Evolutionary conservation across 2,113 vertebrate genomes (phyloP), one percentile per base, ranked within the genome.

Genomic region (Pristiophorus japonicus): DNA sequence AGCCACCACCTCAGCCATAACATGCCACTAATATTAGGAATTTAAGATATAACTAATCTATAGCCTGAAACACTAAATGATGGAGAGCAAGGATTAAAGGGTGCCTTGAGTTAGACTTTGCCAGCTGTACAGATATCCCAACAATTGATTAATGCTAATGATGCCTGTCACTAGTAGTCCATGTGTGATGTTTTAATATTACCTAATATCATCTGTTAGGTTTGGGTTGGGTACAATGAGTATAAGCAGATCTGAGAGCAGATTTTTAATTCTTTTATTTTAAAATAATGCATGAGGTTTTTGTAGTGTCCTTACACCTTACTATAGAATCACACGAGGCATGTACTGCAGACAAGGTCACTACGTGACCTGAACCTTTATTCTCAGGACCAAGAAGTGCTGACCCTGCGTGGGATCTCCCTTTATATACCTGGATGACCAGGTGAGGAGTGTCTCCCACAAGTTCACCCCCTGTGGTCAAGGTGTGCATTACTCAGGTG

Each of bases 21-120:
- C 59, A 65, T 92, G 88, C 59, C 59, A 63, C 47, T 92, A 92
- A 38, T 92, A n/a, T 92, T 92, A 62, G n/a, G 88, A 92, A 92
- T 92, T 63, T 62, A 59, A 92, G n/a, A 92, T 92, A n/a, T 62
- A n/a, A 92, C n/a, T 92, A 92, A 65, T 42, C 88, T 63, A 38
- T 38, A 14, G 59, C 59, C 34, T 38, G 55, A 91, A 62, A 51
- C 47, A 30, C 47, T 88, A 30, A 59, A 55, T 62, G 55, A 63
- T 62, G 59, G 88, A n/a, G n/a, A 16, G 3, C 20, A 91, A 62
- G 59, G 88, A 63, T 91, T 63, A 62, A 91, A 62, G 4, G 88
- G 16, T 62, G 88, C 55, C n/a, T 62, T 59, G 30, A 20, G 34
- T 38, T 62, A 62, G 55, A n/a, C 38, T 63, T 62, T 91, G 59